phyloP scores from a whole-genome alignment of 2,888 invertebrate species.

The Sturmia bella region DNA sequence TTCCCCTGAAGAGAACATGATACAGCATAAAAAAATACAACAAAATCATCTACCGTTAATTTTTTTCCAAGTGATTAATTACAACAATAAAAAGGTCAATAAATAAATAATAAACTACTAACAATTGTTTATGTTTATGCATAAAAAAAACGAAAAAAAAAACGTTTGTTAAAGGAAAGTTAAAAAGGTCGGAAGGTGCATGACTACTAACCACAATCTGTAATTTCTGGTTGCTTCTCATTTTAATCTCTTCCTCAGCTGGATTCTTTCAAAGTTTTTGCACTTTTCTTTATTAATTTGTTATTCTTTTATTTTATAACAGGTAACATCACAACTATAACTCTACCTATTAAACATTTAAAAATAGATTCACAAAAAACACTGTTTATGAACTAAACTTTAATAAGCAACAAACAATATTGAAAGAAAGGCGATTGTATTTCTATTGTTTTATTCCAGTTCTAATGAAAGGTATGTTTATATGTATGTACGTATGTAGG shows the following conservation, averaged over 20 bases:
- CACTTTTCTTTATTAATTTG: conserved; percentile 11
- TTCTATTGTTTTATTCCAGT: too few relatives aligned
- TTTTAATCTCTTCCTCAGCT: neutral
- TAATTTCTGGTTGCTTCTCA: neutral
- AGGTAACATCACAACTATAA: too few relatives aligned
- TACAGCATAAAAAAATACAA: neutral
- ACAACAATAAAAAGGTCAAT: conserved; percentile 16
- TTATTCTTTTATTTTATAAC: neutral
- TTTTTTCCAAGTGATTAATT: conserved; percentile 16
- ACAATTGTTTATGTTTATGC: neutral
- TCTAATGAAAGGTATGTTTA: neutral
- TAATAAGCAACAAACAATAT: too few relatives aligned
- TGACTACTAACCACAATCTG: neutral
- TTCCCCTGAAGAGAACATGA: conserved; percentile 7
- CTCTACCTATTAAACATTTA: too few relatives aligned
- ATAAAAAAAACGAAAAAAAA: neutral
- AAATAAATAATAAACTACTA: neutral
- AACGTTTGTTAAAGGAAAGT: neutral
- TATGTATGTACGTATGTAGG: neutral
- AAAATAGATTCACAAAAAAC: too few relatives aligned
- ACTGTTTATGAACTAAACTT: too few relatives aligned
- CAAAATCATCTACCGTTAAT: conserved; percentile 44
- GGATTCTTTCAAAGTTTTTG: conserved; percentile 1
- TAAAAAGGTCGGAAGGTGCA: neutral
- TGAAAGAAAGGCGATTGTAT: too few relatives aligned